Conservation (phyloP, 2,797 vertebrate species). For the Rachycentron canadum region DNA sequence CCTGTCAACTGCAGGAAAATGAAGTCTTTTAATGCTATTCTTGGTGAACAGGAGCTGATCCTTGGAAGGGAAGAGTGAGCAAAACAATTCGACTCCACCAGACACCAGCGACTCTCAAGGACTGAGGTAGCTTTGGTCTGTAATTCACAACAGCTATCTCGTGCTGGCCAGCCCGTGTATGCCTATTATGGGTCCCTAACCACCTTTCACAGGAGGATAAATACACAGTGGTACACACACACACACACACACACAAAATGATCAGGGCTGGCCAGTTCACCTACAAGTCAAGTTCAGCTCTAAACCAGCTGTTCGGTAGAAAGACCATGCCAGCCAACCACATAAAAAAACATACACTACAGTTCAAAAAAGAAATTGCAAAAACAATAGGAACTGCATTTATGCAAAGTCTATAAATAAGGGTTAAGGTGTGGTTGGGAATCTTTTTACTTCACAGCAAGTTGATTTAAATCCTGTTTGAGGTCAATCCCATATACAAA, state of each 20-base stretch:
- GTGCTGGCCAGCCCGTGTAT: conserved; percentile 67
- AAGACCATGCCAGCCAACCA: conserved; percentile 48
- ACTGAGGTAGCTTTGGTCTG: conserved; percentile 74
- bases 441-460: conserved; percentile 36
- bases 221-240: conserved; percentile 62
- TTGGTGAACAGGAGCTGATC: conserved; percentile 69
- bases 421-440: conserved; percentile 44
- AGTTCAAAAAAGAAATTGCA: conserved; percentile 39
- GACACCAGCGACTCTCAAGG: conserved; percentile 65
- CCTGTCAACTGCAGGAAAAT: conserved; percentile 63
- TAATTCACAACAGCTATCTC: conserved; percentile 81
- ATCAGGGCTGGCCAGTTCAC: conserved; percentile 72
- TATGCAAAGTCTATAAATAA: conserved; percentile 36
- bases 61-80: conserved; percentile 58
- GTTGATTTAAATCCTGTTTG: conserved; percentile 47
- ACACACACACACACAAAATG: conserved; percentile 36
- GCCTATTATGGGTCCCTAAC: conserved; percentile 77
- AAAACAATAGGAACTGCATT: conserved; percentile 67
- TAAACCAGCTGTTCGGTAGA: conserved; percentile 66
- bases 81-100: conserved; percentile 71
- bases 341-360: conserved; percentile 60
- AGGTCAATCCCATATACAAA: conserved; percentile 25
- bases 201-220: conserved; percentile 75
- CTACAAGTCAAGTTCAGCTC: conserved; percentile 70
- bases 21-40: conserved; percentile 75